Percentiles rank a stretch among this genome's conserved stretches.
phyloP scores from a whole-genome alignment of 2,113 vertebrate genomes.

The Lophotis ruficrista region DNA sequence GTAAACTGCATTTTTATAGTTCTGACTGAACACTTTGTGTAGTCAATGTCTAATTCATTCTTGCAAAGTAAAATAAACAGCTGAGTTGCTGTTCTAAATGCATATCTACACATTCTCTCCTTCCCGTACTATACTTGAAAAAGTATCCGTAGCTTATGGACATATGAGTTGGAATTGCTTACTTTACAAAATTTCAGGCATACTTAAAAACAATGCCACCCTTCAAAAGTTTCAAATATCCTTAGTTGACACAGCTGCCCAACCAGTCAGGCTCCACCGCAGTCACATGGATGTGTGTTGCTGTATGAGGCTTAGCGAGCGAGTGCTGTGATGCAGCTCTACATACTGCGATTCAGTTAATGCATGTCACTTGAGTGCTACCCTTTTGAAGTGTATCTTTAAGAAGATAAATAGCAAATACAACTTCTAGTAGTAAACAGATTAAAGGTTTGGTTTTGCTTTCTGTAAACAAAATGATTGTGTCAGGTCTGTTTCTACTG shows the following conservation, averaged over 20 bases:
- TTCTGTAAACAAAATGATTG: constrained; percentile 52
- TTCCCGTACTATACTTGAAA: not conserved
- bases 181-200: not conserved
- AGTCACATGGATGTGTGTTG: not conserved
- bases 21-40: not conserved
- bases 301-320: not conserved
- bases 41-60: not conserved
- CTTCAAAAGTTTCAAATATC: constrained; percentile 6
- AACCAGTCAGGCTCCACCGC: constrained; percentile 17
- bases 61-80: not conserved
- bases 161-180: not conserved
- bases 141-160: not conserved
- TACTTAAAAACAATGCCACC: constrained; percentile 20
- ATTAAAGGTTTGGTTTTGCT: not conserved
- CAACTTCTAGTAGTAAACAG: constrained; percentile 56
- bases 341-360: not conserved
- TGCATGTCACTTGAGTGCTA: not conserved
- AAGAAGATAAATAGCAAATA: constrained; percentile 43
- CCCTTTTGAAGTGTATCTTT: not conserved
- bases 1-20: not conserved
- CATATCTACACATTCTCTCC: not conserved
- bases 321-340: not conserved
- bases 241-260: constrained; percentile 52
- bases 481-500: not conserved
- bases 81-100: not conserved